phyloP scores from a whole-genome alignment of 2,888 invertebrate genomes.

The Synanthedon myopaeformis region DNA sequence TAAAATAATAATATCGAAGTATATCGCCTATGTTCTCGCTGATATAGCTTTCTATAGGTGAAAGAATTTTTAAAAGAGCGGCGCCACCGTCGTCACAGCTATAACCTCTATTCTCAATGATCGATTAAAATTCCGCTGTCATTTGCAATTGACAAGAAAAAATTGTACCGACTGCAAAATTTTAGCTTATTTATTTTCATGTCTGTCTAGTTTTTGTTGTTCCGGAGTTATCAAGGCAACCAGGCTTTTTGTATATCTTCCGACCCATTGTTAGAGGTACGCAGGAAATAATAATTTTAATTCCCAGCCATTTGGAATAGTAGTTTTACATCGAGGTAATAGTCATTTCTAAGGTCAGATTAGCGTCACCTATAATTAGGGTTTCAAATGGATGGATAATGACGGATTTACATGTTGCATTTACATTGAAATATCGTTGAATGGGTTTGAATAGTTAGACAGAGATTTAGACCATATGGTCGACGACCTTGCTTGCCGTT shows the following conservation, averaged over 20 bases:
- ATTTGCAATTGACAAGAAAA: too few relatives aligned
- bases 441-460: conserved; percentile 3
- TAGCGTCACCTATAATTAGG: conserved; percentile 2
- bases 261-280: background rate
- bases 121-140: too few relatives aligned
- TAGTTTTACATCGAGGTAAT: background rate
- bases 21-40: too few relatives aligned
- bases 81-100: too few relatives aligned
- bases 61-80: too few relatives aligned
- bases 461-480: conserved; percentile 49
- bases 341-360: conserved; percentile 1
- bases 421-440: background rate
- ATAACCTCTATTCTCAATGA: too few relatives aligned
- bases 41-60: too few relatives aligned
- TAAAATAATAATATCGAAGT: too few relatives aligned
- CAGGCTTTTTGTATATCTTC: conserved; percentile 8
- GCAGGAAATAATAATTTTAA: conserved; percentile 23
- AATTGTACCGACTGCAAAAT: too few relatives aligned
- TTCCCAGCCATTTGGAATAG: conserved; percentile 4
- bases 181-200: too few relatives aligned
- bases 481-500: conserved; percentile 44
- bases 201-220: conserved; percentile 16
- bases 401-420: background rate
- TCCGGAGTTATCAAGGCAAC: conserved; percentile 21
- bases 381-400: background rate